Conservation (phyloP, 1,140 invertebrate species). For the Drosophila tani region DNA sequence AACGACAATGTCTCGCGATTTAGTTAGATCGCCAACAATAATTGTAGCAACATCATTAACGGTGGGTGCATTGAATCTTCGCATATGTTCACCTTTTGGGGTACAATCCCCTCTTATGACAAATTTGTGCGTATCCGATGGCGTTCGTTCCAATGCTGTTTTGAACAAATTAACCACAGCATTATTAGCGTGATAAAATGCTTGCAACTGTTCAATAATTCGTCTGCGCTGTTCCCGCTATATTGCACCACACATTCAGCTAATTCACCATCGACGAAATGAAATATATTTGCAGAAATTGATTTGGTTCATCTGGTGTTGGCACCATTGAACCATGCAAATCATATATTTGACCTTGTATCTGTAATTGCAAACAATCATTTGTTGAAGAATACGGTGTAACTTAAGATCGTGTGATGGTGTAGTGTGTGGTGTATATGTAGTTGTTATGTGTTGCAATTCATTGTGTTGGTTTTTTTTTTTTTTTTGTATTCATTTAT, state of each 20-base stretch:
- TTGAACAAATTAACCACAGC: slow-evolving; percentile 75
- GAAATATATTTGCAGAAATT: too few species aligned
- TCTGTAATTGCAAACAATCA: not conserved
- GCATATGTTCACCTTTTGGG: too few species aligned
- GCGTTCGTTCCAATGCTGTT: slow-evolving; percentile 75
- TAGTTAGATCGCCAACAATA: too few species aligned
- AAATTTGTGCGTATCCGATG: slow-evolving; percentile 73
- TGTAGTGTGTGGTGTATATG: not conserved
- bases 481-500: too few species aligned
- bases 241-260: too few species aligned
- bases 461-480: too few species aligned
- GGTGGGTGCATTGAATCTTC: too few species aligned
- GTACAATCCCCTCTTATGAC: not conserved
- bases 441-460: not conserved
- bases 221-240: too few species aligned
- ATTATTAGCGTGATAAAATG: not conserved
- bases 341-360: not conserved
- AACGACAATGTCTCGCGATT: too few species aligned
- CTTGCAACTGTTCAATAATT: too few species aligned
- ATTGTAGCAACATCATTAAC: too few species aligned
- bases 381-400: not conserved
- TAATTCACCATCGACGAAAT: too few species aligned
- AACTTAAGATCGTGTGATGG: not conserved
- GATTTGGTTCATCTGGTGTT: not conserved
- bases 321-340: slow-evolving; percentile 1